Base-by-base conservation (phyloP, 1,140 invertebrate species). In the Caenorhabditis inopinata region DNA sequence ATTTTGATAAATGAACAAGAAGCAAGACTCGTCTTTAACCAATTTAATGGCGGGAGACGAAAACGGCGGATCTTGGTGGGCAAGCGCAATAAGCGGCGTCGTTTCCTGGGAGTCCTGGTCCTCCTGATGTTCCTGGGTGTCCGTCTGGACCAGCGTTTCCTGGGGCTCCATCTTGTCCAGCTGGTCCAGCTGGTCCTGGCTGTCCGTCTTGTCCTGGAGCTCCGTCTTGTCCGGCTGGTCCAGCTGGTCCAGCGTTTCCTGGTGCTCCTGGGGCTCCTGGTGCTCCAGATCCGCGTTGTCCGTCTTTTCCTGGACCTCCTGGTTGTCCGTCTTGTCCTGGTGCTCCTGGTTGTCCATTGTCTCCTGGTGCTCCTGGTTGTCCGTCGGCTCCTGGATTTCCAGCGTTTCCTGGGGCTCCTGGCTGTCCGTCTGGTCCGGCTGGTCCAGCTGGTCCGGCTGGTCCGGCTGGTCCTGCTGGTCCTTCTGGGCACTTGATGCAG, bases 401-500 rank as follows among this genome's bases (percentile, higher is more conserved):
- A 35, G 81, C 79, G 47, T 53, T 62, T 76, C 79, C 79, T 35
- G 75, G 75, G 16, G 25, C 21, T 62, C 80, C 80, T 45, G 80
- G 80, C 42, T 82, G 76, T 47, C 80, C 80, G 32, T 58, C 80
- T 46, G 27, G 45, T 38, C 82, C 79, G 18, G 81, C 76, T 47
- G 62, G 77, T 25, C 78, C 76, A 16, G 82, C 48, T 32, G 42
- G 45, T 75, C 83, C 83, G n/a, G 77, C 76, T 21, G 48, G 42
- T 73, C 83, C 83, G 18, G 77, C 76, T 32, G 74, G 46, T 76
- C 82, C 82, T 16, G 78, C 68, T 68, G 73, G 82, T 62, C 82
- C 82, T 48, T 53, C 11, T 46, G 83, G 83, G 76, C 83, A 84
- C 83, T 84, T 81, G 75, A 84, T 49, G 79, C 83, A 84, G 47